A percentile compares a stretch with the other conserved stretches of the same genome.
Evolutionary conservation across 2,797 vertebrate genomes (phyloP).

Genomic region (Semotilus atromaculatus): DNA sequence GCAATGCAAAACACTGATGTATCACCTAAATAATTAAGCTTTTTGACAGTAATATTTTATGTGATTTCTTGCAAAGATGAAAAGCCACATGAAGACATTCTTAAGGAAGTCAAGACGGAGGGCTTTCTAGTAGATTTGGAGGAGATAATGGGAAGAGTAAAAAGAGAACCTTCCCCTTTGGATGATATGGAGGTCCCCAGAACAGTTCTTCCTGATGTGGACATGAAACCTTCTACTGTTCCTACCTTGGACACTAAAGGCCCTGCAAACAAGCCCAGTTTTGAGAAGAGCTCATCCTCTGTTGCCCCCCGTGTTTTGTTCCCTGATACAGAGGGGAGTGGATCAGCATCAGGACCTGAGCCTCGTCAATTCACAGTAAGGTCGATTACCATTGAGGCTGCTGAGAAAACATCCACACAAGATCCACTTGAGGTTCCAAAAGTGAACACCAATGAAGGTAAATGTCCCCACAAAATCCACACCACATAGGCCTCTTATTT

Average conservation of each 20-base stretch:
- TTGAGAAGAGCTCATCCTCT: neutral
- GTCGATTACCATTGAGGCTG: neutral
- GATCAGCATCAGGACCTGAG: neutral
- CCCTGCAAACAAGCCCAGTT: neutral
- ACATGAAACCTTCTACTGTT: neutral
- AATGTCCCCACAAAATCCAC: neutral
- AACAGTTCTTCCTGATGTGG: neutral
- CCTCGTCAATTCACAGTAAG: neutral
- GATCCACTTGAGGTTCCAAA: accelerated
- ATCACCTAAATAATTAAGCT: neutral
- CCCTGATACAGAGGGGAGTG: slow-evolving; percentile 31
- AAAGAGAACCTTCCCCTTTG: slow-evolving; percentile 35
- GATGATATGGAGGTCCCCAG: slow-evolving; percentile 33
- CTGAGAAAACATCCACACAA: accelerated
- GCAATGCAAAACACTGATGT: neutral
- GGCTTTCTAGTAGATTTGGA: slow-evolving; percentile 64
- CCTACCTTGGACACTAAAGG: neutral
- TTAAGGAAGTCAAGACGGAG: slow-evolving; percentile 66
- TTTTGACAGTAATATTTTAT: neutral
- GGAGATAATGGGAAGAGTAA: neutral
- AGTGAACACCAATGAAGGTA: accelerated
- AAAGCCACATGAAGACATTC: slow-evolving; percentile 60
- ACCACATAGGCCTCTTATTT: neutral
- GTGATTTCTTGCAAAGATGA: slow-evolving; percentile 39
- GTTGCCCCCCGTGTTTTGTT: neutral